phyloP scores from a whole-genome alignment of 1,140 invertebrate genomes.

The Sogatella furcifera region DNA sequence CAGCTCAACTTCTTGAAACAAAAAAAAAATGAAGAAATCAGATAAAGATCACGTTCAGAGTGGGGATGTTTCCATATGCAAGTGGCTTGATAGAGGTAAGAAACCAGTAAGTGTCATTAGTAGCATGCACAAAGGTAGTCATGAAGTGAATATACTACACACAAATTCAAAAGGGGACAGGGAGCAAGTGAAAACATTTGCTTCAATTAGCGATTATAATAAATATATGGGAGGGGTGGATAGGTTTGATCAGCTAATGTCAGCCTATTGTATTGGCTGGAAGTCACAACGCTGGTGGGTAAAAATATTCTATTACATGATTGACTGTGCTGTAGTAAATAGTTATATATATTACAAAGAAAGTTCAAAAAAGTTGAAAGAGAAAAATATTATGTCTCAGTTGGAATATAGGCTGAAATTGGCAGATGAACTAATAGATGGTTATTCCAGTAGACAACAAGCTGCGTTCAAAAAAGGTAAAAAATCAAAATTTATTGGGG shows the following conservation, averaged over 20 bases:
- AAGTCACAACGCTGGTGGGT: slow-evolving; percentile 14
- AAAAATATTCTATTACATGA: slow-evolving; percentile 17
- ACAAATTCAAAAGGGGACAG: slow-evolving; percentile 6
- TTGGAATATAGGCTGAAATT: slow-evolving; percentile 1
- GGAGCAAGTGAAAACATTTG: slow-evolving; percentile 13
- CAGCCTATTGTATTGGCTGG: slow-evolving; percentile 1
- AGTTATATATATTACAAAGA: slow-evolving; percentile 10
- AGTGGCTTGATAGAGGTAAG: slow-evolving; percentile 16
- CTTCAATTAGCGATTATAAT: slow-evolving; percentile 16
- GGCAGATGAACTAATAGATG: slow-evolving; percentile 4
- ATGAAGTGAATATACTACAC: not conserved
- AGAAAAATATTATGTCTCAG: not conserved
- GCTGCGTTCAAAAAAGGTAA: too few relatives aligned
- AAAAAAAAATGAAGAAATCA: slow-evolving; percentile 11
- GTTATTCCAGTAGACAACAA: not conserved
- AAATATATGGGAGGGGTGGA: slow-evolving; percentile 22
- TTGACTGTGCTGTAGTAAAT: slow-evolving; percentile 16
- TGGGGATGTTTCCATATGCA: slow-evolving; percentile 9
- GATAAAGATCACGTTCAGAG: not conserved
- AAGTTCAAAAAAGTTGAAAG: slow-evolving; percentile 2
- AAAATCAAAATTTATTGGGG: too few relatives aligned
- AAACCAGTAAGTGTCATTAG: slow-evolving; percentile 13
- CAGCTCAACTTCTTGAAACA: slow-evolving; percentile 9
- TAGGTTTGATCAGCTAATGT: slow-evolving; percentile 18
- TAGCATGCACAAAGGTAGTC: slow-evolving; percentile 4